Evolutionary conservation across 2,888 invertebrate species (phyloP).

Genomic region (Adelognathus sp.): DNA sequence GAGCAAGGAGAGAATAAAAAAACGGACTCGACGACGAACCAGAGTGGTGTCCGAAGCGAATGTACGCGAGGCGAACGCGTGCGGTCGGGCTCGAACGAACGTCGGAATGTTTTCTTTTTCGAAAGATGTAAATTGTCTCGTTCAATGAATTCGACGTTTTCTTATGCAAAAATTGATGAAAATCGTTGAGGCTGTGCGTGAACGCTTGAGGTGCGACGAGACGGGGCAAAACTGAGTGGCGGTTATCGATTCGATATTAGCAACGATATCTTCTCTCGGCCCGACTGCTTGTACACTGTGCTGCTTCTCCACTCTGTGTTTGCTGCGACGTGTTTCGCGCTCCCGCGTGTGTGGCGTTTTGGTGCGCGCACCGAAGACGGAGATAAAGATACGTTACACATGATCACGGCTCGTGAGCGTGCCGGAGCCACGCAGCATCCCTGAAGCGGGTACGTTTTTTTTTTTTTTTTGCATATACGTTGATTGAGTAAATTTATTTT

Average conservation of each 20-base stretch:
- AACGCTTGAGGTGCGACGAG: not conserved
- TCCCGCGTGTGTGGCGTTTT: not conserved
- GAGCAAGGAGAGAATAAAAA: too few species aligned
- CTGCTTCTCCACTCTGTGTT: conserved; percentile 10
- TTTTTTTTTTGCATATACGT: too few species aligned
- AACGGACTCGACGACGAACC: too few species aligned
- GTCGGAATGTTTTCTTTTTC: too few species aligned
- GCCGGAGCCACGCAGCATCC: conserved; percentile 8
- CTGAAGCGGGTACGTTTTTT: not conserved
- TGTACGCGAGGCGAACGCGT: too few species aligned
- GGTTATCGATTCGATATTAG: conserved; percentile 61
- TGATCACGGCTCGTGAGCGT: not conserved
- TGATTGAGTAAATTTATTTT: too few species aligned
- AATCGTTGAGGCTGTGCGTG: not conserved
- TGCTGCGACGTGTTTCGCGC: conserved; percentile 42
- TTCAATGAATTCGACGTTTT: too few species aligned
- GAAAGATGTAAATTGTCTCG: too few species aligned
- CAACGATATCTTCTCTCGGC: conserved; percentile 59
- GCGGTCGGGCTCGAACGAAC: too few species aligned
- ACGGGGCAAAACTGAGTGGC: conserved; percentile 18
- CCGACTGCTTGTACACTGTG: conserved; percentile 47
- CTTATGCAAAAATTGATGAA: not conserved
- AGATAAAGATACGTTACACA: too few species aligned
- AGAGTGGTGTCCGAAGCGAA: too few species aligned
- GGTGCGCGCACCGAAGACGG: too few species aligned